phyloP scores from a whole-genome alignment of 1,140 invertebrate genomes.

The Eciton burchellii region DNA sequence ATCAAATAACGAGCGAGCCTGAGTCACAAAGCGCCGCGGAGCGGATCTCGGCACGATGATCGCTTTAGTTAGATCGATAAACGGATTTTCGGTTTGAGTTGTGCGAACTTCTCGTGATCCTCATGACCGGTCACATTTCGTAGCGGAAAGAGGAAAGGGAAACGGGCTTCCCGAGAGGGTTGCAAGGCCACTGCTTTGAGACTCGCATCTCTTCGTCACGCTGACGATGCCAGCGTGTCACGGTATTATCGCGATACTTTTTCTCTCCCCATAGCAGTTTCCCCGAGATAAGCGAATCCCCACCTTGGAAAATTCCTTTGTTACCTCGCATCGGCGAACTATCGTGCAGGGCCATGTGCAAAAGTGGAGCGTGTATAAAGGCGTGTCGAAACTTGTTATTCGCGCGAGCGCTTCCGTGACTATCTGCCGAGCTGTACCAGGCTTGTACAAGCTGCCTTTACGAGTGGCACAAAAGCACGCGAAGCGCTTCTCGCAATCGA shows the following conservation, averaged over 20 bases:
- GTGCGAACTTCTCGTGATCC: background rate
- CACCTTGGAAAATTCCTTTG: conserved; percentile 40
- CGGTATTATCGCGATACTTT: conserved; percentile 42
- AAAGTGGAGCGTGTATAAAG: conserved; percentile 70
- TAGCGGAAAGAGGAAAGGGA: background rate
- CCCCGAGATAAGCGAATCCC: conserved; percentile 43
- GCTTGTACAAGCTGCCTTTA: conserved; percentile 55
- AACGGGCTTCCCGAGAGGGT: background rate
- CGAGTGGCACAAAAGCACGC: conserved; percentile 70
- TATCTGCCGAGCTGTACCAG: conserved; percentile 64
- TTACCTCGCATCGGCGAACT: conserved; percentile 27
- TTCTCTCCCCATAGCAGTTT: conserved; percentile 43
- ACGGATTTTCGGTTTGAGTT: background rate
- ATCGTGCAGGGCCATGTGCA: background rate
- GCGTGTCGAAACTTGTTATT: conserved; percentile 74
- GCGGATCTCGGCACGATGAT: background rate
- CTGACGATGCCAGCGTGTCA: background rate
- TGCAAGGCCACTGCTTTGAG: conserved; percentile 4
- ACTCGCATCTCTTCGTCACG: conserved; percentile 4
- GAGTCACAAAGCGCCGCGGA: background rate
- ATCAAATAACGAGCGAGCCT: background rate
- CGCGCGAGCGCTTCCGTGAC: conserved; percentile 71
- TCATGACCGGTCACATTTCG: background rate
- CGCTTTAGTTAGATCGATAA: background rate
- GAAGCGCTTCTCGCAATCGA: conserved; percentile 36